A percentile compares a stretch with the other conserved stretches of the same genome.
These are phyloP conservation scores for Mustela lutreola DNA, from an alignment of 2,113 vertebrate genomes.

Conservation along the genomic window DNA sequence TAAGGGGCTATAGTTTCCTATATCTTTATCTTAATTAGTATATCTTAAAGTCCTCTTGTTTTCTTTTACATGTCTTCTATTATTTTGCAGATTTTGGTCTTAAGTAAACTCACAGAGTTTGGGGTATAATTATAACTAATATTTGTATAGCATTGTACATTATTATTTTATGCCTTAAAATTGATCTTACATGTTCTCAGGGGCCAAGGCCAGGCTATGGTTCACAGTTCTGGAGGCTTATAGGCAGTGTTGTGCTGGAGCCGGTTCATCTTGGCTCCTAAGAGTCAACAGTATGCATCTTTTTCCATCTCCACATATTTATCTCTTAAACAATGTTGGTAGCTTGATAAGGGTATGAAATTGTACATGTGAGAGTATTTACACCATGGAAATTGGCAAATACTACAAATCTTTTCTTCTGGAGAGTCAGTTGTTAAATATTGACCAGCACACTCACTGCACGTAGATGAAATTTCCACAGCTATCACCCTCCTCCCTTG, in stretches of 20 bases:
- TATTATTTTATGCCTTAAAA: conserved; percentile 33
- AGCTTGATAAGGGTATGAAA: conserved; percentile 7
- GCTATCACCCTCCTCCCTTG: background rate
- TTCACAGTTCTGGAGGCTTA: background rate
- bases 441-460: background rate
- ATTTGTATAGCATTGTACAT: background rate
- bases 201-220: background rate
- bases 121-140: background rate
- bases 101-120: background rate
- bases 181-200: background rate
- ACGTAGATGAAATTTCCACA: background rate
- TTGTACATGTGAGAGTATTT: background rate
- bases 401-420: conserved; percentile 29
- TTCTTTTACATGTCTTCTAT: background rate
- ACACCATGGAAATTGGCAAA: background rate
- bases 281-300: background rate
- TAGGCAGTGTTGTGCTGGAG: background rate
- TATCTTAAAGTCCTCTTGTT: background rate
- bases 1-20: background rate
- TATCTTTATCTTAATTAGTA: conserved; percentile 39
- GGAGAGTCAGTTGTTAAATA: background rate
- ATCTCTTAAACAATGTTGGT: background rate
- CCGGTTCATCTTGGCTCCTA: background rate
- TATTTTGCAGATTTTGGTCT: background rate
- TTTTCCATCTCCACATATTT: background rate